Base-by-base conservation (phyloP, 2,797 vertebrate genomes). In the Dipus sagitta region DNA sequence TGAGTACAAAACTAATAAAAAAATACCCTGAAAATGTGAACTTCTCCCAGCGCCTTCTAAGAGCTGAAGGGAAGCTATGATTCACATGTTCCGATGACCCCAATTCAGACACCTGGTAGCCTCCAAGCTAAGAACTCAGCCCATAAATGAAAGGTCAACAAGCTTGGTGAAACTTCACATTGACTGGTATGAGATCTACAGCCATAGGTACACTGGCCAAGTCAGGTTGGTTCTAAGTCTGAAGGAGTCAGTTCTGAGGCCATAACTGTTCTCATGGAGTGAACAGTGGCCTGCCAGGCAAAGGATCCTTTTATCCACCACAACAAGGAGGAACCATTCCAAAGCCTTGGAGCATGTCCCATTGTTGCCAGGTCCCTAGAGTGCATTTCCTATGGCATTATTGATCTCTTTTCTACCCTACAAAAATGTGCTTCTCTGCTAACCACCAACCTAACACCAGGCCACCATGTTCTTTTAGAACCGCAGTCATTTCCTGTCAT, bases 381-480 rank as follows among this genome's bases (percentile, higher is more conserved):
- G 28, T 15, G 1, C 23, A 75, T 79, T 74, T 75, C 10, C 47
- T 26, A 21, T 17, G n/a, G 6, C 74, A 58, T 68, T 20, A 65
- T 9, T 71, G n/a, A 28, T 72, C 76, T 34, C 38, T 84, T 70
- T 54, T 75, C 38, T 54, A 30, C 8, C 26, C 77, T 13, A 54
- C 71, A 82, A 91, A 92, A 84, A 75, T 10, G 20, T 58, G 4
- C 42, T 87, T 84, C 89, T 58, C 77, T 34, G 20, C 34, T 71
- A 67, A 92, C 38, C 23, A 20, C 8, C 6, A 60, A 83, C 42
- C 85, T 28, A 77, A 54, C 32, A 72, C 2, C 64, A 85, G 76
- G 62, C 58, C 67, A 79, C 82, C 94, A 84, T 79, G 64, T 82
- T 34, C 60, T 86, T 58, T 85, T 17, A 80, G 34, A 92, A 86